Conservation (phyloP, 92 coral and sea anemone genomes). For the Parazoanthus atlanticus region DNA sequence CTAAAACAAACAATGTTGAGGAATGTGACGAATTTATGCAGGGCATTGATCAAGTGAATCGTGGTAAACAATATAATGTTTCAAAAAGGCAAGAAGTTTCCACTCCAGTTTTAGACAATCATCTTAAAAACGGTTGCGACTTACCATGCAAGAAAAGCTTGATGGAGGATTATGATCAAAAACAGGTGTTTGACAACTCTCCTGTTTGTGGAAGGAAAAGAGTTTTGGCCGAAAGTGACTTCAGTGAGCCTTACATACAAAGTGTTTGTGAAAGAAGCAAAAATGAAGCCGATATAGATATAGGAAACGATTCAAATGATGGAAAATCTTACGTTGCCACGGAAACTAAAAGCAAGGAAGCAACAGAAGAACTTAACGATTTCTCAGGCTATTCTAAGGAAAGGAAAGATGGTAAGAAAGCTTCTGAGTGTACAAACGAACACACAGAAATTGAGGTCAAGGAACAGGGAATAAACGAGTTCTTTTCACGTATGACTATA, state of each 20-base stretch:
- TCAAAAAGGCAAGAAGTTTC: neutral
- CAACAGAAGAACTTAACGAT: neutral
- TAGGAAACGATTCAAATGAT: neutral
- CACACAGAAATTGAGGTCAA: neutral
- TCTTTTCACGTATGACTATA: neutral
- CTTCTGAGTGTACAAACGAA: neutral
- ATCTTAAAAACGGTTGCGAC: neutral
- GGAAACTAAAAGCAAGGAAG: neutral
- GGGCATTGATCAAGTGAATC: too few relatives aligned
- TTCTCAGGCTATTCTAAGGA: neutral
- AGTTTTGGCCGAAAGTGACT: neutral
- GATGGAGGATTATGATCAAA: constrained; percentile 4
- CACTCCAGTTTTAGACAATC: neutral
- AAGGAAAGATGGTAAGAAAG: neutral
- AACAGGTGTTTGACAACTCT: neutral
- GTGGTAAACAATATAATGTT: neutral
- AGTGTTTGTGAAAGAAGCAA: neutral
- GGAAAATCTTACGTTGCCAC: neutral
- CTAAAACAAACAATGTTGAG: neutral
- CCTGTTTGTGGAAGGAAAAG: neutral
- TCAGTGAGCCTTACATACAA: neutral
- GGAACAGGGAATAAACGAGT: neutral
- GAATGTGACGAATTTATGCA: neutral
- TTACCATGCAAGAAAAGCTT: constrained; percentile 15
- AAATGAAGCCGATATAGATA: neutral